These are phyloP conservation scores for Lasioglossum oenotherae DNA, from an alignment of 2,888 invertebrate genomes.

Conservation along the genomic window DNA sequence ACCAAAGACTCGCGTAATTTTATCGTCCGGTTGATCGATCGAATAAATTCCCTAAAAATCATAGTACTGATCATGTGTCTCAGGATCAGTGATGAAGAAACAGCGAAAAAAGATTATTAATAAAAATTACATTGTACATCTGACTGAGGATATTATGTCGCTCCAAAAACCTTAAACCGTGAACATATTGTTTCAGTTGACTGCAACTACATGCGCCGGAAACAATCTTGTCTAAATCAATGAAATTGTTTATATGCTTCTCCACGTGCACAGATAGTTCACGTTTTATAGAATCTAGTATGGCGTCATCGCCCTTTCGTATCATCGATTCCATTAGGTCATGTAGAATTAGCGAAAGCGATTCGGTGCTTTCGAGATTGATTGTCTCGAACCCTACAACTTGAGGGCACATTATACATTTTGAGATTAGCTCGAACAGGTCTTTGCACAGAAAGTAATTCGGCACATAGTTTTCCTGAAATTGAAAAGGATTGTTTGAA, in stretches of 20 bases:
- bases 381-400: slow-evolving; percentile 85
- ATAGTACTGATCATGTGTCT: slow-evolving; percentile 8
- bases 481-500: slow-evolving; percentile 70
- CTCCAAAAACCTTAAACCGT: slow-evolving; percentile 73
- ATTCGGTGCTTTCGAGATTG: slow-evolving; percentile 83
- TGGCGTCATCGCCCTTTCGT: slow-evolving; percentile 22
- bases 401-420: slow-evolving; percentile 82
- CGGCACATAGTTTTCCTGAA: slow-evolving; percentile 60
- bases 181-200: slow-evolving; percentile 62
- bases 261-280: slow-evolving; percentile 49
- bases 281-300: slow-evolving; percentile 50
- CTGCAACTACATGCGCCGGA: slow-evolving; percentile 12
- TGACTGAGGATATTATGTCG: slow-evolving; percentile 50
- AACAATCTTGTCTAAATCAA: slow-evolving; percentile 56
- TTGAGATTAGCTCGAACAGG: slow-evolving; percentile 80
- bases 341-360: slow-evolving; percentile 80
- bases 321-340: slow-evolving; percentile 69
- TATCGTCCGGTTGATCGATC: slow-evolving; percentile 43
- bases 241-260: slow-evolving; percentile 49
- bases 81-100: neutral
- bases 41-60: slow-evolving; percentile 47
- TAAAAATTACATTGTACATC: slow-evolving; percentile 31
- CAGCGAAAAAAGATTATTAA: slow-evolving; percentile 2
- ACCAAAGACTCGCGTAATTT: slow-evolving; percentile 68
- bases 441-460: slow-evolving; percentile 67